These are phyloP conservation scores for Archips crataeganus DNA, from an alignment of 2,888 invertebrate genomes.

Conservation along the genomic window DNA sequence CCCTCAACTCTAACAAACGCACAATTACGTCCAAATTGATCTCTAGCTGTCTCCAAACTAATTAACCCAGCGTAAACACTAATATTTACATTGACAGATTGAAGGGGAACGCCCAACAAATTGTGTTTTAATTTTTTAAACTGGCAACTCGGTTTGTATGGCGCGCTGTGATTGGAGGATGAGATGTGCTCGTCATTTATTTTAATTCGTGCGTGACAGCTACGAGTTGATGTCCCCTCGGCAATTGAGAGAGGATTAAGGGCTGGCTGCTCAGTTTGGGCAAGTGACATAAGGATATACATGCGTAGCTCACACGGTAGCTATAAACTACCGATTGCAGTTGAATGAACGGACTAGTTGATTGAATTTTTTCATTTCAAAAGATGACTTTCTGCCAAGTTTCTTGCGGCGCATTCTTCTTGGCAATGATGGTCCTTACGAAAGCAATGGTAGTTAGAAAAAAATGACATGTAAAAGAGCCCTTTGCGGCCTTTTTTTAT, in stretches of 20 bases:
- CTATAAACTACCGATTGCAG: not conserved
- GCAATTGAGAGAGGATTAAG: slow-evolving; percentile 18
- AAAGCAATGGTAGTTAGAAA: too few species aligned
- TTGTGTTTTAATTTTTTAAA: slow-evolving; percentile 83
- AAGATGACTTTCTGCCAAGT: too few species aligned
- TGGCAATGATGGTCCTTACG: too few species aligned
- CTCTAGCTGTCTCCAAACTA: slow-evolving; percentile 65
- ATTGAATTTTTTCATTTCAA: too few species aligned
- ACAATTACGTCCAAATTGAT: slow-evolving; percentile 57
- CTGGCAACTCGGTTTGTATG: slow-evolving; percentile 68
- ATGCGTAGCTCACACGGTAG: not conserved
- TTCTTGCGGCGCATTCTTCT: too few species aligned
- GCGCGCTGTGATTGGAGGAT: slow-evolving; percentile 62
- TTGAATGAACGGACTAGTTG: too few species aligned
- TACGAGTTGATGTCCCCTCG: slow-evolving; percentile 20
- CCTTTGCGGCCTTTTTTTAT: too few species aligned
- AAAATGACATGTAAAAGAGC: too few species aligned
- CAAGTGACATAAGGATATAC: slow-evolving; percentile 8
- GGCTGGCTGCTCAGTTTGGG: slow-evolving; percentile 1
- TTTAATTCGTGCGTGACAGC: slow-evolving; percentile 67
- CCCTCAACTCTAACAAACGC: slow-evolving; percentile 54
- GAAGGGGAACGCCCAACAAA: slow-evolving; percentile 69
- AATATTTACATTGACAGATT: slow-evolving; percentile 78
- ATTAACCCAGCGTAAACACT: slow-evolving; percentile 75
- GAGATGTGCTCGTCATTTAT: slow-evolving; percentile 80